Evolutionary conservation across 2,797 vertebrate species (phyloP).

Genomic region (Sarcophilus harrisii): DNA sequence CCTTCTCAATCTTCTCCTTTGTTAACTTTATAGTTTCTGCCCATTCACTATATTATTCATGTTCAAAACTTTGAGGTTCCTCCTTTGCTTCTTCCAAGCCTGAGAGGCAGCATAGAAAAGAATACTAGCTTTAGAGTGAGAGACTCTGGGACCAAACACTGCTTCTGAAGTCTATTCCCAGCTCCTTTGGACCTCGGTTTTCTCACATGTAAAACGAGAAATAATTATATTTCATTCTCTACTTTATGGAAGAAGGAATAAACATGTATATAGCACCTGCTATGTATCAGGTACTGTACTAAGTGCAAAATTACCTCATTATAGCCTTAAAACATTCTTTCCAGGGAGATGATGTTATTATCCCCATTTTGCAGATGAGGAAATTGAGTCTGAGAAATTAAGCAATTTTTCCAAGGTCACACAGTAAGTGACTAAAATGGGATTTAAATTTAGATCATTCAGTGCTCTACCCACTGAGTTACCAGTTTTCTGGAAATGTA

Average conservation of each 20-base stretch:
- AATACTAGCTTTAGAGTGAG: neutral
- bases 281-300: too few species aligned
- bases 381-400: neutral
- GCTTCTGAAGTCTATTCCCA: neutral
- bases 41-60: neutral
- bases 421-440: too few species aligned
- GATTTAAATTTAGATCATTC: too few species aligned
- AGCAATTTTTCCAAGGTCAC: too few species aligned
- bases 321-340: too few species aligned
- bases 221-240: too few species aligned
- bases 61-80: neutral
- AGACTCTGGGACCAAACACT: neutral
- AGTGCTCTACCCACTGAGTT: too few species aligned
- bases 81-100: neutral
- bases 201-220: too few species aligned
- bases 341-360: neutral
- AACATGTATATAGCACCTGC: too few species aligned
- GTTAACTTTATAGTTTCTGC: neutral
- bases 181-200: neutral
- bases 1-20: neutral
- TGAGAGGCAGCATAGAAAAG: neutral
- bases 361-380: neutral
- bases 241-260: too few species aligned
- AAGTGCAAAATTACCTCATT: too few species aligned
- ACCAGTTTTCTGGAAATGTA: too few species aligned